phyloP scores from a whole-genome alignment of 2,113 vertebrate genomes.

The Verasper variegatus region DNA sequence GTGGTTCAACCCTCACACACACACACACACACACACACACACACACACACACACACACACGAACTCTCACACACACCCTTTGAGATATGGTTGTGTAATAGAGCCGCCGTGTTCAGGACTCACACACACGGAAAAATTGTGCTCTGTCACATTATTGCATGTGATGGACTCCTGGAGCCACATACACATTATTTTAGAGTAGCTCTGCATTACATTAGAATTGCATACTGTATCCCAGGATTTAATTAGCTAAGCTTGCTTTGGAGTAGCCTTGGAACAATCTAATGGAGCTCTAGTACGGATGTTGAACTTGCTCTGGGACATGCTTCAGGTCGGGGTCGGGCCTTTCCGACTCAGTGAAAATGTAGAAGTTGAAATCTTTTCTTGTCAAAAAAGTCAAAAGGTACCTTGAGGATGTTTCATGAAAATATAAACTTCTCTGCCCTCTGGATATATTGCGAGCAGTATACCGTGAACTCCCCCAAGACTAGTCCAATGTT shows the following conservation, averaged over 20 bases:
- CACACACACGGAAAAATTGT: background rate
- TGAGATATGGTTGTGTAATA: constrained; percentile 60
- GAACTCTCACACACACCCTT: constrained; percentile 43
- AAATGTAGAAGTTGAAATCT: constrained; percentile 29
- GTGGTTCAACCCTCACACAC: constrained; percentile 56
- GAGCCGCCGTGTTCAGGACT: constrained; percentile 33
- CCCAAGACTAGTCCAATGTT: constrained; percentile 7
- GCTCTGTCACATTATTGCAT: constrained; percentile 28
- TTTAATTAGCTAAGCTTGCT: no score
- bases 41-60: constrained; percentile 26
- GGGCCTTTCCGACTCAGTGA: background rate
- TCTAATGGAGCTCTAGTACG: constrained; percentile 7
- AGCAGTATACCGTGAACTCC: constrained; percentile 22
- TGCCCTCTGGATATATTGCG: constrained; percentile 46
- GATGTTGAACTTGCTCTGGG: constrained; percentile 2
- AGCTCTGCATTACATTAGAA: background rate
- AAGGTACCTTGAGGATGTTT: constrained; percentile 36
- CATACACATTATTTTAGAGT: background rate
- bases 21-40: constrained; percentile 32
- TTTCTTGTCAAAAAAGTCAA: constrained; percentile 10
- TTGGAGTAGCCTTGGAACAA: background rate
- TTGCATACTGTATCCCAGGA: no score
- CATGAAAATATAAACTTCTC: constrained; percentile 44
- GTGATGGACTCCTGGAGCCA: background rate
- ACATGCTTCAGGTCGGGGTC: constrained; percentile 22